A percentile compares a stretch with the other conserved stretches of the same genome.
Evolutionary conservation across 2,888 invertebrate species (phyloP).

Genomic region (Ischnus inquisitorius): DNA sequence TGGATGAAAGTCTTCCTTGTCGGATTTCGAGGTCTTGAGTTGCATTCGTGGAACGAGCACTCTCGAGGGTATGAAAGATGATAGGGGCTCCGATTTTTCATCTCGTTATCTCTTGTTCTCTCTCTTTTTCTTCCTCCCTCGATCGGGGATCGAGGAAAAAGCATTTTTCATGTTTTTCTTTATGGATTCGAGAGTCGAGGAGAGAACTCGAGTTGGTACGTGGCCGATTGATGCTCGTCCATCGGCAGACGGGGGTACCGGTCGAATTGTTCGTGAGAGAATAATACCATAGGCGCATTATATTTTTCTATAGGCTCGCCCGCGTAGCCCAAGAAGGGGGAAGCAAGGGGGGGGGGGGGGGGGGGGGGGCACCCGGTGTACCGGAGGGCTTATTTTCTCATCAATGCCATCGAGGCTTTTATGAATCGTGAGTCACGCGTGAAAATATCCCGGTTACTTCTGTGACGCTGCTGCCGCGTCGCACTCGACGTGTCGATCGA

Average conservation of each 20-base stretch:
- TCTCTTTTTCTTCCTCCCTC: background rate
- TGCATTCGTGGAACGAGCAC: conserved; percentile 24
- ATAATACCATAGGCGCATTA: conserved; percentile 61
- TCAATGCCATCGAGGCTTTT: conserved; percentile 82
- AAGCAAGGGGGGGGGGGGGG: background rate
- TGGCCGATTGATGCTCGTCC: conserved; percentile 10
- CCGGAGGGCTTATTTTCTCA: conserved; percentile 80
- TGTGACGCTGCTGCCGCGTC: conserved; percentile 6
- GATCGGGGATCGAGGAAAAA: too few relatives aligned
- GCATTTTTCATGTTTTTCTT: background rate
- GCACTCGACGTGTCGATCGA: conserved; percentile 8
- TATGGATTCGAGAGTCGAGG: conserved; percentile 44
- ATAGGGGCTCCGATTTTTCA: conserved; percentile 38
- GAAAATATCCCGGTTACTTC: conserved; percentile 79
- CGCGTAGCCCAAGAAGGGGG: background rate
- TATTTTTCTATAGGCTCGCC: conserved; percentile 40
- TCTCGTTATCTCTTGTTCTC: conserved; percentile 12
- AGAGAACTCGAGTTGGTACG: conserved; percentile 40
- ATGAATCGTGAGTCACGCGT: conserved; percentile 83
- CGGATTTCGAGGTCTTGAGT: conserved; percentile 19
- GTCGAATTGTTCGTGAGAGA: conserved; percentile 65
- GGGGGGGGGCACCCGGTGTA: conserved; percentile 7
- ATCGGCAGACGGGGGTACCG: conserved; percentile 13
- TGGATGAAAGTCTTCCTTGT: background rate
- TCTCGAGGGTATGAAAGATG: conserved; percentile 45